Evolutionary conservation across 1,140 invertebrate genomes (phyloP).

Genomic region (Dendroctonus ponderosae): DNA sequence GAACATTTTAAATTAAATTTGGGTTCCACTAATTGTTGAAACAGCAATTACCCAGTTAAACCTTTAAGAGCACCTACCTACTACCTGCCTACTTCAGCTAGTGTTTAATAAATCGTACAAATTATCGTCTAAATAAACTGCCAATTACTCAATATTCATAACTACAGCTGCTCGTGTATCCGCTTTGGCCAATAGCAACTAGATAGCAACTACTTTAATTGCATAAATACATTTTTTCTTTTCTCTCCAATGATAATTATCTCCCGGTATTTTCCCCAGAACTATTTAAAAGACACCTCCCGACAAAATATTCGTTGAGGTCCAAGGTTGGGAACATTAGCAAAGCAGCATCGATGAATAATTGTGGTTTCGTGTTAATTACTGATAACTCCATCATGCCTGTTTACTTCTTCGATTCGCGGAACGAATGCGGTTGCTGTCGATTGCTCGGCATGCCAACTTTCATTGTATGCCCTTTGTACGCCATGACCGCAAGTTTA

Average conservation of each 20-base stretch:
- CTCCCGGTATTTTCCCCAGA: not conserved
- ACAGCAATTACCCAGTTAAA: no score
- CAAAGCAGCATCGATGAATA: constrained; percentile 6
- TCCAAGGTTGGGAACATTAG: constrained; percentile 6
- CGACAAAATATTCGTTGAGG: not conserved
- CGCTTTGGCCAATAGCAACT: not conserved
- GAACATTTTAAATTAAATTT: no score
- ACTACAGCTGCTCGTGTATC: not conserved
- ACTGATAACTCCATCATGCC: constrained; percentile 6
- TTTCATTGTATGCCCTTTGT: no score
- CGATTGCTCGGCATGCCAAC: no score
- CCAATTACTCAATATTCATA: not conserved
- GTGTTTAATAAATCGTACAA: no score
- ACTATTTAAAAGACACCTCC: not conserved
- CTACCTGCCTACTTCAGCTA: no score
- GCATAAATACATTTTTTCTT: not conserved
- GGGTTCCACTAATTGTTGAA: no score
- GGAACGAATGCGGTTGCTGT: not conserved
- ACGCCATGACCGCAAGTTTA: constrained; percentile 14
- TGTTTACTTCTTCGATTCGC: constrained; percentile 3
- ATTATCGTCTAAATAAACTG: not conserved
- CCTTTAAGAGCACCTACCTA: no score
- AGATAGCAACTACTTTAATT: not conserved
- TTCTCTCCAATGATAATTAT: not conserved
- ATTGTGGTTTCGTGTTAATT: constrained; percentile 16